A percentile compares a stretch with the other conserved stretches of the same genome.
Conservation (phyloP, 2,797 vertebrate genomes). For the Spinibarbus caldwelli region DNA sequence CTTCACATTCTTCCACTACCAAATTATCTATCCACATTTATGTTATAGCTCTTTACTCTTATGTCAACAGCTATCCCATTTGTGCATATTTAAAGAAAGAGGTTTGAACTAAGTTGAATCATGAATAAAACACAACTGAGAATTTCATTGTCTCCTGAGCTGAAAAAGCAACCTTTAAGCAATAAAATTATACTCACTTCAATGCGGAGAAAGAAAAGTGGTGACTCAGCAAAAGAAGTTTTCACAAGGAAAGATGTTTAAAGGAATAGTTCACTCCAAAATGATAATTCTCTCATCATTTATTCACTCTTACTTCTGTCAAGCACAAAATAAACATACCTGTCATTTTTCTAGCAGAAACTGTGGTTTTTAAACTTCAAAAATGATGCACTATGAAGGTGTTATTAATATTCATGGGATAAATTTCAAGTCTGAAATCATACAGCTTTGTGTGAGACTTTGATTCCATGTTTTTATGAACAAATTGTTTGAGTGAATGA, state of each 20-base stretch:
- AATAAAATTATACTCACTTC: background rate
- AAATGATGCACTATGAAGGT: background rate
- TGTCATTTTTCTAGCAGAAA: background rate
- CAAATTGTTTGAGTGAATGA: background rate
- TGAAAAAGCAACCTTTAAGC: constrained; percentile 7
- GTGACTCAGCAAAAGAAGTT: background rate
- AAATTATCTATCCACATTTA: background rate
- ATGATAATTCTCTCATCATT: background rate
- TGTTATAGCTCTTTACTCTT: background rate
- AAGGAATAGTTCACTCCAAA: background rate
- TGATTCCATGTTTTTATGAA: background rate
- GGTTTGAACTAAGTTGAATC: background rate
- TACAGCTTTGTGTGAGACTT: background rate
- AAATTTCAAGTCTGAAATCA: background rate
- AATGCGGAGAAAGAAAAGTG: background rate
- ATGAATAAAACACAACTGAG: background rate
- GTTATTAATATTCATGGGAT: background rate
- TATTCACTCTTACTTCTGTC: background rate
- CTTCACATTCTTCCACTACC: background rate
- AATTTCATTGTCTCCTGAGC: background rate
- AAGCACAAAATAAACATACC: background rate
- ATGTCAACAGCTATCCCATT: background rate
- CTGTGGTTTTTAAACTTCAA: background rate
- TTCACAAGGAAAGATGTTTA: background rate
- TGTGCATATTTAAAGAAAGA: background rate